Base-by-base conservation (phyloP, 2,113 vertebrate species). In the Oreotrochilus melanogaster region DNA sequence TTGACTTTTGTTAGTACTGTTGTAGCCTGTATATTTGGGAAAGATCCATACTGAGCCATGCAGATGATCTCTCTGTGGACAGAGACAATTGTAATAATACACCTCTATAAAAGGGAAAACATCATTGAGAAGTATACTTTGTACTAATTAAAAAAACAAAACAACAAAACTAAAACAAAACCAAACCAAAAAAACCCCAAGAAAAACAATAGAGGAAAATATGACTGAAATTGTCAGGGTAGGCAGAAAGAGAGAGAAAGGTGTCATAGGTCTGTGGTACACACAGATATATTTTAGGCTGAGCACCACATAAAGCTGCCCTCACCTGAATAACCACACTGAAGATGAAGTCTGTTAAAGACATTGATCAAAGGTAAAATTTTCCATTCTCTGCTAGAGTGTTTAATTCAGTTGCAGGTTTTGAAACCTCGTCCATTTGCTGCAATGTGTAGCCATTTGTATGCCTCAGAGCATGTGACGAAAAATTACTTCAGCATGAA, bases 401-500 rank as follows among this genome's bases (percentile, higher is more conserved):
- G 31, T 62, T 91, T 47, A 54, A 66, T 79, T 88, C 54, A 76
- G 31, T 85, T 27, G 74, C 33, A 54, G 66, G 23, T 64, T 91
- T 96, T 78, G 71, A 88, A 4, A 4, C 67, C 62, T 79, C 78
- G 71, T 75, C 70, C 43, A 57, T 95, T 95, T 89, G 84, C 85
- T 93, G 92, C 89, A 82, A 43, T 3, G 9, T 83, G 75, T 54
- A 85, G 42, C 78, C 58, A 82, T 95, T 83, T 88, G 58, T 94
- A 25, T 94, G 88, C 74, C 71, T 89, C 33, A 47, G 50, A 93
- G 81, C 33, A 6, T 73, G 70, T 37, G 87, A 15, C 48, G 82
- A 78, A 89, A 70, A 35, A 1, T 58, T 87, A 62, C 66, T 76
- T 86, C 12, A 5, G 83, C 33, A 28, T 3, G 23, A 75, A 53